Evolutionary conservation across 64 coral and sea anemone genomes (phyloP).

Genomic region (Montipora cactus): DNA sequence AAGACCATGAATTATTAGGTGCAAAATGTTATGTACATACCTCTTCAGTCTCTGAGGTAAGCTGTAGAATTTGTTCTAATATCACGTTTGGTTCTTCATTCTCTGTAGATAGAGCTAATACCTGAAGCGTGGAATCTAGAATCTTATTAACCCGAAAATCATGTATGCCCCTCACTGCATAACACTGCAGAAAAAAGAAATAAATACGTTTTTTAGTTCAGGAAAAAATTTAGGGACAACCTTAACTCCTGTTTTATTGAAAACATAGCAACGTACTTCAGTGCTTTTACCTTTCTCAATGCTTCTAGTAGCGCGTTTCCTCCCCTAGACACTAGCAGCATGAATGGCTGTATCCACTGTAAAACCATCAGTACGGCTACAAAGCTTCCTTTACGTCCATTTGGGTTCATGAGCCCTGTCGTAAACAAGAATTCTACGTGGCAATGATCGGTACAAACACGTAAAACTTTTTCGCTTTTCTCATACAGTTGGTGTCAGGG

Average conservation of each 20-base stretch:
- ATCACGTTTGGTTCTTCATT: no score
- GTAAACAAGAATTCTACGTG: neutral
- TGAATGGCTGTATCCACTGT: slow-evolving; percentile 33
- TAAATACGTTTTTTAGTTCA: no score
- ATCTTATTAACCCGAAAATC: neutral
- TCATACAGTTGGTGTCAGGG: no score
- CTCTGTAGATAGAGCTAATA: no score
- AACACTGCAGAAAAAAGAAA: neutral
- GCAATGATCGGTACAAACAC: neutral
- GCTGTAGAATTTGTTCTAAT: no score
- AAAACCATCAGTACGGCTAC: slow-evolving; percentile 1
- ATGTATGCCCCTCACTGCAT: neutral
- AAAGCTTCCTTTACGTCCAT: slow-evolving; percentile 8
- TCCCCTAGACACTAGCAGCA: neutral
- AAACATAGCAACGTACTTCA: neutral
- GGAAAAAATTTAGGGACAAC: no score
- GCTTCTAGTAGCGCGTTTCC: neutral
- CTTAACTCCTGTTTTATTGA: no score
- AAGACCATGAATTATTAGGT: no score
- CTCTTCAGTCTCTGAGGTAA: no score
- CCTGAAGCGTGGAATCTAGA: neutral
- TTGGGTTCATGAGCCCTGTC: slow-evolving; percentile 5
- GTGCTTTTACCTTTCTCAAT: neutral
- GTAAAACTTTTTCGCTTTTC: no score
- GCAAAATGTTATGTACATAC: no score